Base-by-base conservation (phyloP, 2,113 vertebrate genomes). In the Guaruba guarouba region DNA sequence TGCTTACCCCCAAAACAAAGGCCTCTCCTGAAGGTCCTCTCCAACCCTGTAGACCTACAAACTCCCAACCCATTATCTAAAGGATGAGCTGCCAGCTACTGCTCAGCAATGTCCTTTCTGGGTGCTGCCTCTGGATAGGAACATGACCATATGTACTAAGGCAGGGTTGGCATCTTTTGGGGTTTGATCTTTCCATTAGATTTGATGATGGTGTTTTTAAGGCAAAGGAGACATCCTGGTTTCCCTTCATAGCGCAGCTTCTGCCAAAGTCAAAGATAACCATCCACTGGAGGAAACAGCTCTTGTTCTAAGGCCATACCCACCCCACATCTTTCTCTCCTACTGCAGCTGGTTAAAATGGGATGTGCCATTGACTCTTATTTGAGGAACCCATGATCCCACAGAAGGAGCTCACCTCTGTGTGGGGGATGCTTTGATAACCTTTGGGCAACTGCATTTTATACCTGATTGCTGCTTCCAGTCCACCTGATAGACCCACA, bases 391-490 rank as follows among this genome's bases (percentile, higher is more conserved):
- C 52, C 90, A 29, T 10, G 55, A 70, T 69, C 48, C 84, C 82
- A 52, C 12, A 44, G 64, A 63, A 75, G 19, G 67, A 67, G n/a
- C 41, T n/a, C 62, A 84, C 33, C 39, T 87, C 69, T 6, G 0
- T 0, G 0, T 31, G 59, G n/a, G 67, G 66, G 12, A 63, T 23
- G 64, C 86, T 92, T 76, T n/a, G 51, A 54, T 8, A 82, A 78
- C 91, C 93, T 93, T 93, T 92, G 83, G 80, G 62, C 71, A 89
- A 73, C 57, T 81, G 93, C 77, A 71, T 96, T 93, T 89, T 62
- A 93, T 67, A 93, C 94, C 94, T 69, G 83, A 91, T 90, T 44
- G 55, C 92, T 90, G 77, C 84, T 81, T 93, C 87, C 91, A 93
- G 82, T 67, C 95, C 82, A 69, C 80, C 90, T 92, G 88, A 80